Conservation (phyloP, 2,888 invertebrate species). For the Clitarchus hookeri region DNA sequence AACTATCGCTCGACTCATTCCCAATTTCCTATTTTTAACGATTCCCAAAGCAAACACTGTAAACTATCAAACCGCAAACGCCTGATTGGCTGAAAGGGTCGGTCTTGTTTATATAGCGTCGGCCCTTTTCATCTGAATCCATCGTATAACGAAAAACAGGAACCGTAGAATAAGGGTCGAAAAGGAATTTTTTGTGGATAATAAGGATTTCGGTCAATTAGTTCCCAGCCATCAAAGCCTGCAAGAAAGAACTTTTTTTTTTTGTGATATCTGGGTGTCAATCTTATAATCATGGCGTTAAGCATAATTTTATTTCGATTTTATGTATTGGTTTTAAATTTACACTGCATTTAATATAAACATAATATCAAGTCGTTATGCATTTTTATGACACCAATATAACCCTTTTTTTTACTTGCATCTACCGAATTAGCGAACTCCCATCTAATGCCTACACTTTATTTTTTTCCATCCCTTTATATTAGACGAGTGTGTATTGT, state of each 20-base stretch:
- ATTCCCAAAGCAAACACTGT: conserved; percentile 9
- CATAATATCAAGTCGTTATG: neutral
- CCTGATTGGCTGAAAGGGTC: conserved; percentile 1
- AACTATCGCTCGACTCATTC: neutral
- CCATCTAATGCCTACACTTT: no score
- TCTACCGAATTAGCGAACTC: no score
- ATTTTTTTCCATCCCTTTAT: no score
- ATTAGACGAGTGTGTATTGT: no score
- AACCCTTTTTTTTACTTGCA: no score
- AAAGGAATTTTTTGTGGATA: neutral
- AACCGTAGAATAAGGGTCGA: neutral
- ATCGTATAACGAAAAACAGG: neutral
- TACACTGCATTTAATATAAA: neutral
- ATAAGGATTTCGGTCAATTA: neutral
- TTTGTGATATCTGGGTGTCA: neutral
- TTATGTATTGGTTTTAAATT: neutral
- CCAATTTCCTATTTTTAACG: conserved; percentile 5
- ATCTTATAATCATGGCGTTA: neutral
- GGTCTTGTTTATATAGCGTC: neutral
- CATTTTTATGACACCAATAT: neutral
- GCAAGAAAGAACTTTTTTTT: neutral
- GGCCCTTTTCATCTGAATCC: conserved; percentile 7
- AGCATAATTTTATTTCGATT: neutral
- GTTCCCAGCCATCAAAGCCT: neutral
- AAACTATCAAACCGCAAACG: conserved; percentile 7